Evolutionary conservation across 2,113 vertebrate species (phyloP), one percentile per base, ranked within the genome.

Genomic region (Gopherus flavomarginatus): DNA sequence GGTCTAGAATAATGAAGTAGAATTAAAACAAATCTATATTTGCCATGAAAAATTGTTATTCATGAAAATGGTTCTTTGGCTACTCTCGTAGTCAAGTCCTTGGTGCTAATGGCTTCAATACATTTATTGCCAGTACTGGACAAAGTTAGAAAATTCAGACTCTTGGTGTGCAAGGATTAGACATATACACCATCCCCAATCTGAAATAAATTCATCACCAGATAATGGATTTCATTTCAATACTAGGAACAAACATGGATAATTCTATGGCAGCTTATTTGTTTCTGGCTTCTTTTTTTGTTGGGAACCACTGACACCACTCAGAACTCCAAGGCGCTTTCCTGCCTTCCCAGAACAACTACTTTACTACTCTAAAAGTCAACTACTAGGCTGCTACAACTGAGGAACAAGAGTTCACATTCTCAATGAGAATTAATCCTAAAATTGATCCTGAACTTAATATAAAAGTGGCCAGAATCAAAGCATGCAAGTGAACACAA

Each of bases 311-410:
- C 79, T 84, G 90, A 95, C 84, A 91, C 75, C 83, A 57, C 50
- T 80, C 90, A 82, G 44, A 17, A 77, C 93, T 95, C 17, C 89
- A 97, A 90, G 86, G 92, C 89, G 97, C 95, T 93, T 97, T 49
- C 94, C 87, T 91, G 87, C 75, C 87, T 89, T 90, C 88, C 86
- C 38, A 80, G 57, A 93, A 19, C 65, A 93, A 94, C 88, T 84
- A 94, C 56, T 93, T 95, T 92, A 90, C 82, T 92, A 17, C 38
- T 22, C 80, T 16, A 88, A 69, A 96, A 47, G 49, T 92, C 89
- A 94, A 85, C 81, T 94, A 82, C 83, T 86, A 92, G 89, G 57
- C 69, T 83, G 85, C 84, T 88, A 80, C 81, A 88, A 89, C 90
- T 87, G 78, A 87, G 42, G 80, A 93, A 95, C 59, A 94, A 82